These are phyloP conservation scores for Elephantulus edwardii DNA, from an alignment of 2,113 vertebrate genomes.

Conservation along the genomic window DNA sequence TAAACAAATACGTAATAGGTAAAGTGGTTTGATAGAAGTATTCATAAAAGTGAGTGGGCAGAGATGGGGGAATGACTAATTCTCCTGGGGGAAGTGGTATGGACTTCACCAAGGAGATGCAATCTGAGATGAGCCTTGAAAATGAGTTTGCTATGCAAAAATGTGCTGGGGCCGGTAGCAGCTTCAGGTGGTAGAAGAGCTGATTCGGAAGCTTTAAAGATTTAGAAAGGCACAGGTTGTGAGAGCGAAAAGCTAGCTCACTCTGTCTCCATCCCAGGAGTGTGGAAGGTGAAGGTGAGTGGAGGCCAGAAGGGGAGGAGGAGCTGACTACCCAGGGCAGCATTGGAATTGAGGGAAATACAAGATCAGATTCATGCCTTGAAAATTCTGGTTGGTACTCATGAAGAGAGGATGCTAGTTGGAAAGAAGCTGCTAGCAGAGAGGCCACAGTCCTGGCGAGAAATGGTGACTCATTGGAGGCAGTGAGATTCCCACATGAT, in stretches of 20 bases:
- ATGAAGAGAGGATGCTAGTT: accelerated
- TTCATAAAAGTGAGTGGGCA: neutral
- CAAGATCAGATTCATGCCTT: neutral
- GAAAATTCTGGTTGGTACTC: neutral
- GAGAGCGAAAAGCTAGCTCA: neutral
- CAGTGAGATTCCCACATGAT: neutral
- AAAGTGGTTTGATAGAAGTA: neutral
- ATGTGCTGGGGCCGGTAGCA: neutral
- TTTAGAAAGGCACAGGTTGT: neutral
- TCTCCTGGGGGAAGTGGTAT: neutral
- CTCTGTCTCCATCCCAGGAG: neutral
- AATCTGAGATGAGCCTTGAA: neutral
- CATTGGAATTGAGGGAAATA: neutral
- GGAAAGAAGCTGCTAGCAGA: neutral
- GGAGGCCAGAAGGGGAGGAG: neutral
- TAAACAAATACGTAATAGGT: neutral
- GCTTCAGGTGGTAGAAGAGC: neutral
- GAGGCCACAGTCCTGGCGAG: neutral
- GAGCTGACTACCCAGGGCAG: neutral
- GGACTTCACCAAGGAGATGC: neutral
- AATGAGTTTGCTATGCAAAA: neutral
- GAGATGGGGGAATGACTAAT: neutral
- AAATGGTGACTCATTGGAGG: neutral
- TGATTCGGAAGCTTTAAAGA: neutral
- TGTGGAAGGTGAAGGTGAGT: neutral